Percentiles rank a stretch among this genome's conserved stretches.
Evolutionary conservation across 35 echinoderm and acorn worm species (phyloP).

Genomic region (Heliocidaris erythrogramma): DNA sequence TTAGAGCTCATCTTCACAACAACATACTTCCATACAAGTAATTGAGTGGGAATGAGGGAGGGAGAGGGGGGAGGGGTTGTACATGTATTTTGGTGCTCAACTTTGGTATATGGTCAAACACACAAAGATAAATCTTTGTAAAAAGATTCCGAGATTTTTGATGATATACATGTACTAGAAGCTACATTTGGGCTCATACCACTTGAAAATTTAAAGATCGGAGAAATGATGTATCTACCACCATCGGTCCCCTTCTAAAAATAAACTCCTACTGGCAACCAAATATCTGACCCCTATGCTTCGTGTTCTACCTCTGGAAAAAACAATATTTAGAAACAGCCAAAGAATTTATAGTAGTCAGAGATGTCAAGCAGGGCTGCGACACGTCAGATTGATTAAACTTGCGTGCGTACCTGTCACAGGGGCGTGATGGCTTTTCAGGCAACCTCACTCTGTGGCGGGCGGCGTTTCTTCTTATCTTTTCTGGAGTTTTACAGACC

Average conservation of each 20-base stretch:
- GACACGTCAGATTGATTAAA: not conserved
- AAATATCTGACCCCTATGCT: not conserved
- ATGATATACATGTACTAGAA: not conserved
- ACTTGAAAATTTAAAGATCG: not conserved
- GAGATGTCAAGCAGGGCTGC: not conserved
- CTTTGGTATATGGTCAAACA: not conserved
- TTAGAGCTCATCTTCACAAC: no score
- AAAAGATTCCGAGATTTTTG: not conserved
- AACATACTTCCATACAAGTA: no score
- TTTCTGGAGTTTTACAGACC: not conserved
- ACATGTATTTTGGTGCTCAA: no score
- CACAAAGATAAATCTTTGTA: not conserved
- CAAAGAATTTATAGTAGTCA: not conserved
- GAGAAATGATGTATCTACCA: not conserved
- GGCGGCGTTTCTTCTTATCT: not conserved
- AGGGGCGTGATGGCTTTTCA: not conserved
- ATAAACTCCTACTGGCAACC: not conserved
- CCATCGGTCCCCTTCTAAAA: not conserved
- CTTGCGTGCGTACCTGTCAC: not conserved
- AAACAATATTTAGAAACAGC: not conserved
- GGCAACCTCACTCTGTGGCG: not conserved
- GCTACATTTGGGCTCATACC: not conserved
- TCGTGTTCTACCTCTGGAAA: not conserved
- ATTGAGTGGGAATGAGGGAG: no score
- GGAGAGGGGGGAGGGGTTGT: no score